These are phyloP conservation scores for Oreochromis aureus DNA, from an alignment of 2,113 vertebrate genomes.

Conservation along the genomic window DNA sequence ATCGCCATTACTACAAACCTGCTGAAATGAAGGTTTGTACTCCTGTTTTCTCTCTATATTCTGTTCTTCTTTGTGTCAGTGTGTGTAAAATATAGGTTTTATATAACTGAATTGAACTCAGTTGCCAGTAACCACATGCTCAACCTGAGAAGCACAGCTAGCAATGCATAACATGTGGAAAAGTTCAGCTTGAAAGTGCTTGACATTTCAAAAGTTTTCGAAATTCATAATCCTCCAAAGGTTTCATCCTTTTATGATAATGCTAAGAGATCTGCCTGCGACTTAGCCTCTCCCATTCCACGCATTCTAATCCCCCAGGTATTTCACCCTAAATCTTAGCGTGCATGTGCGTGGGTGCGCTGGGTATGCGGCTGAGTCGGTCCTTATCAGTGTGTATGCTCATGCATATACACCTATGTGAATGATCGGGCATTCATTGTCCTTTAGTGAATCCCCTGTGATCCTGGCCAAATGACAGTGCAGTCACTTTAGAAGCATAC, in stretches of 20 bases:
- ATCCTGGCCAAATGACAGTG: not conserved
- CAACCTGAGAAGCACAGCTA: not conserved
- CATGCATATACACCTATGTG: not conserved
- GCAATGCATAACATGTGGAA: not conserved
- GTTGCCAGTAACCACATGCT: not conserved
- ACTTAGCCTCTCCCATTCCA: not conserved
- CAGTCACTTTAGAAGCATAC: not conserved
- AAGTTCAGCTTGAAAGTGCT: not conserved
- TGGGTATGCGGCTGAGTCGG: not conserved
- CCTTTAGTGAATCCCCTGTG: slow-evolving; percentile 1
- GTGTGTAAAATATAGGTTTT: not conserved
- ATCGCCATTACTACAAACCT: slow-evolving; percentile 88
- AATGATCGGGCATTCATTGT: slow-evolving; percentile 12
- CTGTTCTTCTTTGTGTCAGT: not conserved
- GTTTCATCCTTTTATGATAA: slow-evolving; percentile 7
- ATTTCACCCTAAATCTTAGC: not conserved
- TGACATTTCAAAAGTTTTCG: slow-evolving; percentile 9
- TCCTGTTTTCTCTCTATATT: not conserved
- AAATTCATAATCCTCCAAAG: slow-evolving; percentile 8
- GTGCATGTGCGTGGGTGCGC: not conserved
- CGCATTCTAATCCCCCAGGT: not conserved
- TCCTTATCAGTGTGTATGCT: not conserved
- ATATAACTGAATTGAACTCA: not conserved
- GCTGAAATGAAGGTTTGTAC: slow-evolving; percentile 94
- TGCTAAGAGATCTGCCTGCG: not conserved